Percentiles rank a stretch among this genome's conserved stretches.
phyloP scores from a whole-genome alignment of 2,888 invertebrate species.

The Morpho helenor region DNA sequence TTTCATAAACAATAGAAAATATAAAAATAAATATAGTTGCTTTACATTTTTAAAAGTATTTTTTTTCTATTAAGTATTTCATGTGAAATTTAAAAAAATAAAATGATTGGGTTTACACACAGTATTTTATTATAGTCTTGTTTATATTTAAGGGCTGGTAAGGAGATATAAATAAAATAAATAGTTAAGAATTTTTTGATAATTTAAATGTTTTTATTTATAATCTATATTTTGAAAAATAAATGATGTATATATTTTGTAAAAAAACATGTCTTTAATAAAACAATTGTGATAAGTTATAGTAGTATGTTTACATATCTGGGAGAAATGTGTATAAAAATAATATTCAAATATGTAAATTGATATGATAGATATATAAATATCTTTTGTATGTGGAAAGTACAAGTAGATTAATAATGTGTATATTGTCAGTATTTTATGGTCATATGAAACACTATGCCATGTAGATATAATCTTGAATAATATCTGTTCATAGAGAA shows the following conservation, averaged over 20 bases:
- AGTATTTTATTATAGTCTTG: conserved; percentile 17
- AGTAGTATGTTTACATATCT: conserved; percentile 19
- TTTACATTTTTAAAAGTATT: no score
- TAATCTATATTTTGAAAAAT: background rate
- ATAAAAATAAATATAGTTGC: no score
- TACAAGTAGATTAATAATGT: conserved; percentile 31
- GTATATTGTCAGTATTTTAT: conserved; percentile 24
- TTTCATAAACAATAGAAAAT: no score
- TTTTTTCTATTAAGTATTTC: no score
- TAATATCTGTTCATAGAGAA: no score
- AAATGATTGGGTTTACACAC: conserved; percentile 2
- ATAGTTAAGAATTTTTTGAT: conserved; percentile 5
- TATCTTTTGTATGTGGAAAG: conserved; percentile 33
- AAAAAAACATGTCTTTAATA: conserved; percentile 5
- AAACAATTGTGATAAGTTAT: conserved; percentile 40
- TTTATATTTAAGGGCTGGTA: conserved; percentile 6
- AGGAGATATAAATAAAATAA: background rate
- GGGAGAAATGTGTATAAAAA: conserved; percentile 11
- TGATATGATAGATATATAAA: conserved; percentile 12
- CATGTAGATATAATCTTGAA: background rate
- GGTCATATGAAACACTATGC: conserved; percentile 11
- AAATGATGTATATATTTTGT: conserved; percentile 20
- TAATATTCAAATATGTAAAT: background rate
- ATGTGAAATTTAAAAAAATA: no score
- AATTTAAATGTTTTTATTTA: conserved; percentile 1